phyloP scores from a whole-genome alignment of 2,113 vertebrate species.

The Anolis carolinensis region DNA sequence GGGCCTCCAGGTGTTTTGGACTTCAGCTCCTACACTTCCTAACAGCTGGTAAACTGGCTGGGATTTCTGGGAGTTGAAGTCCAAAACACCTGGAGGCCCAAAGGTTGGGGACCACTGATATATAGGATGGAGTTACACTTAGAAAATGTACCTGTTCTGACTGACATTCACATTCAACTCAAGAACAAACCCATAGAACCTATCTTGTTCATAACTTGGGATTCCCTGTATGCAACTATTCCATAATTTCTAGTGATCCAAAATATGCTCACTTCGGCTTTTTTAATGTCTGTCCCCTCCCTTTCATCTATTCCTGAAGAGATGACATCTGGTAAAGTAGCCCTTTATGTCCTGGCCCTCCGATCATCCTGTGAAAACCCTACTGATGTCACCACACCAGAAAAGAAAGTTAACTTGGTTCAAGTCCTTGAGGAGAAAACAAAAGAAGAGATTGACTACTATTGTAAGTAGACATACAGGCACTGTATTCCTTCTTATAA shows the following conservation, averaged over 20 bases:
- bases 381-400: background rate
- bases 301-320: slow-evolving; percentile 46
- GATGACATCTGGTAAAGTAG: slow-evolving; percentile 64
- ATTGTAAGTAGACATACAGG: slow-evolving; percentile 21
- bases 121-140: too few species aligned
- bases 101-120: too few species aligned
- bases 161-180: too few species aligned
- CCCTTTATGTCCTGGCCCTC: slow-evolving; percentile 70
- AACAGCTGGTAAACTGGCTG: too few species aligned
- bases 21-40: too few species aligned
- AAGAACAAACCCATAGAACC: too few species aligned
- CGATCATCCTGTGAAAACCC: slow-evolving; percentile 71
- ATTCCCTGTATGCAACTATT: too few species aligned
- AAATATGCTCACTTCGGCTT: background rate
- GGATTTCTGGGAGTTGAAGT: too few species aligned
- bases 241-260: background rate
- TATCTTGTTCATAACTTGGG: too few species aligned
- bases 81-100: too few species aligned
- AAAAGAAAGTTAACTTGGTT: slow-evolving; percentile 13
- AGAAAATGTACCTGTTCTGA: too few species aligned
- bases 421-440: slow-evolving; percentile 31
- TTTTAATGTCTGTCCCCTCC: background rate
- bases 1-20: too few species aligned
- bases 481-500: background rate
- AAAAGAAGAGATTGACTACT: background rate